Percentiles rank a stretch among this genome's conserved stretches.
Conservation (phyloP, 2,888 invertebrate species). For the Thumatha senex region DNA sequence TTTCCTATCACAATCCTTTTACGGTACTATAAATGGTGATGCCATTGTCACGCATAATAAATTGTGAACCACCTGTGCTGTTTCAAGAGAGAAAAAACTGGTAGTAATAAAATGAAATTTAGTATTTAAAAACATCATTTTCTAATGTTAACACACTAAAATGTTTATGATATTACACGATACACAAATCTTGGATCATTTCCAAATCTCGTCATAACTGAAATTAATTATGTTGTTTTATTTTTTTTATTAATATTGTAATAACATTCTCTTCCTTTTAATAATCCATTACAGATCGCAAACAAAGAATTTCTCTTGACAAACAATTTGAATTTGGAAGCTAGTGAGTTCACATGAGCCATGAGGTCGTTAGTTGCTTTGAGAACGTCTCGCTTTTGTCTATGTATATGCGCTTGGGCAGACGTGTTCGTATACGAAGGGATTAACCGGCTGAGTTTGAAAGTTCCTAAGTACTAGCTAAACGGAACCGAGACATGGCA, state of each 20-base stretch:
- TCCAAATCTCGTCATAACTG: constrained; percentile 44
- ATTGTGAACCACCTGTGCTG: constrained; percentile 5
- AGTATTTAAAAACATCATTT: constrained; percentile 33
- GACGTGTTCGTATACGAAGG: constrained; percentile 53
- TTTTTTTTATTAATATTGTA: constrained; percentile 13
- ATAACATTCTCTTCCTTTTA: constrained; percentile 30
- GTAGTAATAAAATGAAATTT: constrained; percentile 15
- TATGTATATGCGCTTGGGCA: constrained; percentile 58
- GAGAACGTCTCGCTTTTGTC: constrained; percentile 70
- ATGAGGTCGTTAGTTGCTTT: constrained; percentile 63
- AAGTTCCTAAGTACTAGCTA: constrained; percentile 19
- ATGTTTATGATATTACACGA: constrained; percentile 36
- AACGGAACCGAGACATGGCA: constrained; percentile 33
- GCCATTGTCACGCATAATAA: background rate
- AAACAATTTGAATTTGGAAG: constrained; percentile 64
- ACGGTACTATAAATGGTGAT: constrained; percentile 3
- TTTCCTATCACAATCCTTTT: background rate
- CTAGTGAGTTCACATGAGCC: constrained; percentile 61
- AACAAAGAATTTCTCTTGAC: constrained; percentile 63
- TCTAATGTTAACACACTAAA: constrained; percentile 29
- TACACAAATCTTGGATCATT: constrained; percentile 43
- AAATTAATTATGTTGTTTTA: constrained; percentile 20
- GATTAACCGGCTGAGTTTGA: constrained; percentile 50
- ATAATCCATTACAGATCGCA: constrained; percentile 52
- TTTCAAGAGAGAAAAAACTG: constrained; percentile 11